Percentiles rank a stretch among this genome's conserved stretches.
phyloP scores from a whole-genome alignment of 2,888 invertebrate species.

The Plebejus melissa region DNA sequence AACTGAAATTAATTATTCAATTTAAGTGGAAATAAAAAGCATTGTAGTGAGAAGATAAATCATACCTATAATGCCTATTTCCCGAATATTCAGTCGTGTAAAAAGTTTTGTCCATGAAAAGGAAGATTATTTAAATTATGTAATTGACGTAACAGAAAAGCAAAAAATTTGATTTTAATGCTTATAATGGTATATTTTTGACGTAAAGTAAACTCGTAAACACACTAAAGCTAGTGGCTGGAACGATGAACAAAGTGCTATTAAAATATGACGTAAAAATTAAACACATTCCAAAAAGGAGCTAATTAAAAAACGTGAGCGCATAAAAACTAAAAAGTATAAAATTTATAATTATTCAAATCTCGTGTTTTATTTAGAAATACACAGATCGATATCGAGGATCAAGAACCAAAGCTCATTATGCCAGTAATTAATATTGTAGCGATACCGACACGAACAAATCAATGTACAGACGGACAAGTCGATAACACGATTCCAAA shows the following conservation, averaged over 20 bases:
- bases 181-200: not conserved
- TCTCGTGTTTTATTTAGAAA: slow-evolving; percentile 39
- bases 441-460: slow-evolving; percentile 62
- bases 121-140: not conserved
- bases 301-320: not conserved
- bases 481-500: slow-evolving; percentile 60
- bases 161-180: not conserved
- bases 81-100: not conserved
- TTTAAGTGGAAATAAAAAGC: not conserved
- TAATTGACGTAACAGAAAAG: not conserved
- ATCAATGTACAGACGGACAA: slow-evolving; percentile 61
- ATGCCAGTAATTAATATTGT: slow-evolving; percentile 68
- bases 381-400: slow-evolving; percentile 50
- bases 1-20: not conserved
- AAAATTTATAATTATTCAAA: slow-evolving; percentile 24
- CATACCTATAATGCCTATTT: not conserved
- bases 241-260: not conserved
- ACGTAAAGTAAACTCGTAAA: not conserved
- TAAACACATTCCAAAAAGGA: not conserved
- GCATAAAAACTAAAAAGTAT: not conserved
- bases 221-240: not conserved
- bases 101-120: not conserved
- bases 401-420: slow-evolving; percentile 64
- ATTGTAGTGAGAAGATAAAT: not conserved
- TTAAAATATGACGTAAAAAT: slow-evolving; percentile 1